These are phyloP conservation scores for Pyrocephalus nanus DNA, from an alignment of 2,797 vertebrate species.

Conservation along the genomic window DNA sequence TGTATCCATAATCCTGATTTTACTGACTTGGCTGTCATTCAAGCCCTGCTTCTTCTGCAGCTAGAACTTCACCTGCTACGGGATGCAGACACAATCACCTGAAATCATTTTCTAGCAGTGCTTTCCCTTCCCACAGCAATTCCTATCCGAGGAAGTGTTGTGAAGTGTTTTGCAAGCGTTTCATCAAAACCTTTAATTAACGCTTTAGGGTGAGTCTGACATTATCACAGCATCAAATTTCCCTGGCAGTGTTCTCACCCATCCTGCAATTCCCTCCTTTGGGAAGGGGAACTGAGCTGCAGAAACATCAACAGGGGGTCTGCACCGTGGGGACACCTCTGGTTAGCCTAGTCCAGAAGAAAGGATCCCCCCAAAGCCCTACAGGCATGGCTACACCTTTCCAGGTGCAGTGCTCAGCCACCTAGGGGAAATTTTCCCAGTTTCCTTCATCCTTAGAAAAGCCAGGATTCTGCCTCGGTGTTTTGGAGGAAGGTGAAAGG, in stretches of 20 bases:
- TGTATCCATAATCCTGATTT: background rate
- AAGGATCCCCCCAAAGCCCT: background rate
- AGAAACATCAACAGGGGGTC: background rate
- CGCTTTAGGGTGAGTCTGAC: constrained; percentile 4
- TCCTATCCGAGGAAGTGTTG: background rate
- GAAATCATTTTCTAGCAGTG: background rate
- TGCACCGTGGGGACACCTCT: background rate
- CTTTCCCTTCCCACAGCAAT: background rate
- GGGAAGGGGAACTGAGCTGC: background rate
- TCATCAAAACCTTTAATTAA: constrained; percentile 30
- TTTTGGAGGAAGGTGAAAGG: background rate
- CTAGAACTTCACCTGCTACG: background rate
- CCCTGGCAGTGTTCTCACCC: background rate
- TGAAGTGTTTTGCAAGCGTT: constrained; percentile 1
- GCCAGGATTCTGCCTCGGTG: background rate
- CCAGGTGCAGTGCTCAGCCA: background rate
- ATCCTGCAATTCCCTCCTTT: background rate
- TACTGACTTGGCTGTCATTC: background rate
- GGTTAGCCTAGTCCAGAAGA: background rate
- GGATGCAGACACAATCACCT: constrained; percentile 8
- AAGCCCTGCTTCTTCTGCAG: background rate
- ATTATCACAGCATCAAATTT: background rate
- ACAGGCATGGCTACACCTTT: background rate
- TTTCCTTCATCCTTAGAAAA: background rate
- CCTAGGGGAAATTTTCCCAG: background rate